Conservation (phyloP, 2,888 invertebrate genomes). For the Sminthurides aquaticus region DNA sequence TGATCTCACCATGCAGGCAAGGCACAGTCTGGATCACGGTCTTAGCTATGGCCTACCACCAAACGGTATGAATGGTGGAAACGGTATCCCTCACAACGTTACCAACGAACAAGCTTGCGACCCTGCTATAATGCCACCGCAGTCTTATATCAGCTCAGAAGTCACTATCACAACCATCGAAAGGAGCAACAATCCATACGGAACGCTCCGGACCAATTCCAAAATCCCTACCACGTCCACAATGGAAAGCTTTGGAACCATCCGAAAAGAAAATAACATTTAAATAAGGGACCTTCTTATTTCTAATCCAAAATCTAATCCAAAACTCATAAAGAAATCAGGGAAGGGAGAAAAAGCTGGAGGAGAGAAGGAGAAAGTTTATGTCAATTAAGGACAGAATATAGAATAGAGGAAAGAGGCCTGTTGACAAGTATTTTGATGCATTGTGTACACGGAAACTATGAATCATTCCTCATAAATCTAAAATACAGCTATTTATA, state of each 20-base stretch:
- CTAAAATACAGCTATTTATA: no score
- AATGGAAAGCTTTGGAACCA: constrained; percentile 41
- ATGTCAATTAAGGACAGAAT: no score
- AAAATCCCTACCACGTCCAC: constrained; percentile 33
- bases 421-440: no score
- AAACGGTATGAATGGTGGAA: not conserved
- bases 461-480: no score
- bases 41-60: not conserved
- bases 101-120: constrained; percentile 6
- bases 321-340: no score
- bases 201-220: constrained; percentile 31
- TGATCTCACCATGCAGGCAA: constrained; percentile 22
- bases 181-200: constrained; percentile 31
- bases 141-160: constrained; percentile 40
- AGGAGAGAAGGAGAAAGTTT: no score
- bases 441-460: no score
- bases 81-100: constrained; percentile 5
- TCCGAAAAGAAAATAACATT: constrained; percentile 40
- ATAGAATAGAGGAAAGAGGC: no score
- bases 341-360: no score
- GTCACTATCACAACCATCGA: constrained; percentile 42
- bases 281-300: no score
- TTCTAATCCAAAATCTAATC: no score
- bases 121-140: constrained; percentile 30
- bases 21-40: constrained; percentile 18